Conservation (phyloP, 2,888 invertebrate genomes). For the Cephus spinipes region DNA sequence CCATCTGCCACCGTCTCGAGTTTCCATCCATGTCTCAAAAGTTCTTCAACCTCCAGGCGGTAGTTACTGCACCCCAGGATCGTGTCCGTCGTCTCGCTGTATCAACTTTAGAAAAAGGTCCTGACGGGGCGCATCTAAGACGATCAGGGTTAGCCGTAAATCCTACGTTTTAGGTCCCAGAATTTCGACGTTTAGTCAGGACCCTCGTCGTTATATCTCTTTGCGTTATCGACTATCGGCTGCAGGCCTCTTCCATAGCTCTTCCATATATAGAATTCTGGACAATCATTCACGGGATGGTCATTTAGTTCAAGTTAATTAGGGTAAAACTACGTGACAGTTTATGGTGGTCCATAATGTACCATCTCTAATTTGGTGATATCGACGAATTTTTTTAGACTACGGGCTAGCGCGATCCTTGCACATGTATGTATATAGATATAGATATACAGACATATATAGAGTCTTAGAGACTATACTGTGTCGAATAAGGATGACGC, state of each 20-base stretch:
- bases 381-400: not conserved
- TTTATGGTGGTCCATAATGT: not conserved
- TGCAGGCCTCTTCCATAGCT: not conserved
- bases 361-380: not conserved
- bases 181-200: constrained; percentile 24
- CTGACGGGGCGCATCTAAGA: not conserved
- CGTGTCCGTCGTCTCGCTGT: no score
- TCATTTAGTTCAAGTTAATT: not conserved
- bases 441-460: no score
- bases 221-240: constrained; percentile 21
- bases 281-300: not conserved
- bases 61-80: no score
- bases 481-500: not conserved
- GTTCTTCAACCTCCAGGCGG: no score
- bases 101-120: not conserved
- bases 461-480: not conserved
- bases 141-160: constrained; percentile 31
- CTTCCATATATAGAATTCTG: not conserved
- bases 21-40: not conserved
- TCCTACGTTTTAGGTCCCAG: constrained; percentile 23
- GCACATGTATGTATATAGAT: no score
- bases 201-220: constrained; percentile 15
- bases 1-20: not conserved
- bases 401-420: not conserved
- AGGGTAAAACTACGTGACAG: not conserved